Percentiles rank a stretch among this genome's conserved stretches.
Evolutionary conservation across 2,113 vertebrate species (phyloP).

Genomic region (Ellobius talpinus): DNA sequence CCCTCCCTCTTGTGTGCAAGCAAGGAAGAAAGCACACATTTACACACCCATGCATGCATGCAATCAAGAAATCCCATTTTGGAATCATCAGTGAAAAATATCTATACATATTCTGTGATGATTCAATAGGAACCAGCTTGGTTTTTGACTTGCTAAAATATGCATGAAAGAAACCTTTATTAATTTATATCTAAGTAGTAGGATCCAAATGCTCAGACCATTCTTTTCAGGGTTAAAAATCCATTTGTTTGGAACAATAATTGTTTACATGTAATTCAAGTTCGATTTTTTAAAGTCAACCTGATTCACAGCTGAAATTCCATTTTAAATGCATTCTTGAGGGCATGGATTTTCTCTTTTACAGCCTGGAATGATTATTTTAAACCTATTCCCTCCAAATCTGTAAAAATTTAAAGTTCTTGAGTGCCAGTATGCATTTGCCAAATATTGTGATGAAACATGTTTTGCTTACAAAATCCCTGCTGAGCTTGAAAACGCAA

Average conservation of each 20-base stretch:
- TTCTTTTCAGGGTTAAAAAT: slow-evolving; percentile 41
- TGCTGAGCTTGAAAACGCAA: background rate
- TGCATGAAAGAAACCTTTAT: slow-evolving; percentile 17
- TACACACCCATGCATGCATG: background rate
- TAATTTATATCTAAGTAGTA: slow-evolving; percentile 27
- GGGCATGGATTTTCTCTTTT: slow-evolving; percentile 54
- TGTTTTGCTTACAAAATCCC: slow-evolving; percentile 55
- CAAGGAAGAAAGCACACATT: background rate
- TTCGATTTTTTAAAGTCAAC: slow-evolving; percentile 21
- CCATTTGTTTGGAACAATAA: slow-evolving; percentile 19
- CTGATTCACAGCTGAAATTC: slow-evolving; percentile 65
- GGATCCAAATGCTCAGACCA: background rate
- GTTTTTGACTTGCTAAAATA: background rate
- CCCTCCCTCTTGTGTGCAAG: background rate
- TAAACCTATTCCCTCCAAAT: slow-evolving; percentile 48
- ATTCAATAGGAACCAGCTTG: background rate
- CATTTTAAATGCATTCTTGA: slow-evolving; percentile 76
- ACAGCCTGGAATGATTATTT: slow-evolving; percentile 38
- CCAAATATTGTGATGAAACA: slow-evolving; percentile 59
- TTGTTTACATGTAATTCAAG: slow-evolving; percentile 38
- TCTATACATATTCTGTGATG: background rate
- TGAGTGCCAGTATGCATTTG: slow-evolving; percentile 63
- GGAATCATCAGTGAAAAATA: background rate
- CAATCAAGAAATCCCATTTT: background rate
- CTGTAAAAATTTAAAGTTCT: slow-evolving; percentile 68